These are phyloP conservation scores for Lamprotornis superbus DNA, from an alignment of 2,113 vertebrate genomes.

Conservation along the genomic window DNA sequence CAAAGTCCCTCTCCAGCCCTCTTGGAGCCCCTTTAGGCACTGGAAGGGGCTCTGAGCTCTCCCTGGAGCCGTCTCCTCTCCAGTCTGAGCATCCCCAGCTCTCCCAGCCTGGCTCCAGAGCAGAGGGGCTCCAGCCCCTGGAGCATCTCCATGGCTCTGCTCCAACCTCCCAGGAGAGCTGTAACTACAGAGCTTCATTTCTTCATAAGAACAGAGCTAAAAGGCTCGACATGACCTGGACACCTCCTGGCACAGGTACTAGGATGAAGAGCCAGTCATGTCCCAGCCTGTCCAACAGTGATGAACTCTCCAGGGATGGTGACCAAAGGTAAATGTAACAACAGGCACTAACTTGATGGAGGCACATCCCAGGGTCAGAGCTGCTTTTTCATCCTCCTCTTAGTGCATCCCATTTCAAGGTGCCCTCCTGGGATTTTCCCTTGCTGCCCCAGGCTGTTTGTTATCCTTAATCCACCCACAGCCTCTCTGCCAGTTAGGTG, in stretches of 20 bases:
- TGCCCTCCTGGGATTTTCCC: background rate
- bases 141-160: background rate
- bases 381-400: background rate
- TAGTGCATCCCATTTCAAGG: accelerated
- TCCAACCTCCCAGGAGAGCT: background rate
- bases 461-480: background rate
- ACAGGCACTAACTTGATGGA: background rate
- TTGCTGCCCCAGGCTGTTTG: background rate
- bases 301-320: background rate
- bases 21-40: accelerated
- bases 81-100: background rate
- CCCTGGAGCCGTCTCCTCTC: background rate
- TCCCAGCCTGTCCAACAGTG: background rate
- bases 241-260: background rate
- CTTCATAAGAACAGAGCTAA: background rate
- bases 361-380: background rate
- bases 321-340: background rate
- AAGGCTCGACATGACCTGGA: background rate
- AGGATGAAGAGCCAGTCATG: background rate
- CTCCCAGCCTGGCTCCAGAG: background rate
- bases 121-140: background rate
- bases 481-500: background rate
- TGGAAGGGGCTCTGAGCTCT: background rate
- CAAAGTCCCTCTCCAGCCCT: accelerated
- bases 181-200: background rate